Evolutionary conservation across 2,113 vertebrate species (phyloP), one percentile per base, ranked within the genome.

Genomic region (Tursiops truncatus): DNA sequence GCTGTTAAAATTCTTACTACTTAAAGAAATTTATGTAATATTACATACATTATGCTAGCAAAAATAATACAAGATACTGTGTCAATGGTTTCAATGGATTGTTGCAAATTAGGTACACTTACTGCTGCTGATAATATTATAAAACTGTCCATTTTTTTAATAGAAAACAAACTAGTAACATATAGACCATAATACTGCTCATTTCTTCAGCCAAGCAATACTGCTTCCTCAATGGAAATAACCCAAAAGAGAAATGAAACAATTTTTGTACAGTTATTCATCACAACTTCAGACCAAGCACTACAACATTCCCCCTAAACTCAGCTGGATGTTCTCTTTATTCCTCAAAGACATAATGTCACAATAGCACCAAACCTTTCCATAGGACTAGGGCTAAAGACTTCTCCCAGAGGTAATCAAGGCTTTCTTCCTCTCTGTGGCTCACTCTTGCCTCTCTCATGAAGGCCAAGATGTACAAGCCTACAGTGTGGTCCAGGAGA

Each of bases 121-220:
- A 85, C 14, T 41, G 21, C 63, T 92, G 68, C 70, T 94, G 95
- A 86, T 80, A 50, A 91, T 93, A 36, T 76, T 82, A 80, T 82
- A 74, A 87, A 91, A 91, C 60, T 74, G 33, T 50, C n/a, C 7
- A 14, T 76, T 84, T 96, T 85, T 90, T 91, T 53, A 3, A 50
- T 44, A 74, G 62, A 83, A 92, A 88, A 92, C 50, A 94, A 82
- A 82, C 23, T 21, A 41, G 41, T 8, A 88, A 94, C 21, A 95
- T 71, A 84, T 10, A 95, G 33, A 86, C 58, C 81, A 74, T 31
- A 86, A 12, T 74, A 50, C 50, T 68, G 38, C 28, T 84, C 58
- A 90, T 44, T 90, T 81, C 85, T 93, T 86, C 50, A 31, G 11
- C 67, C 68, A 44, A 81, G 67, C 17, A 53, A 76, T 91, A 76